Evolutionary conservation across 2,113 vertebrate genomes (phyloP).

Genomic region (Cercocebus atys): DNA sequence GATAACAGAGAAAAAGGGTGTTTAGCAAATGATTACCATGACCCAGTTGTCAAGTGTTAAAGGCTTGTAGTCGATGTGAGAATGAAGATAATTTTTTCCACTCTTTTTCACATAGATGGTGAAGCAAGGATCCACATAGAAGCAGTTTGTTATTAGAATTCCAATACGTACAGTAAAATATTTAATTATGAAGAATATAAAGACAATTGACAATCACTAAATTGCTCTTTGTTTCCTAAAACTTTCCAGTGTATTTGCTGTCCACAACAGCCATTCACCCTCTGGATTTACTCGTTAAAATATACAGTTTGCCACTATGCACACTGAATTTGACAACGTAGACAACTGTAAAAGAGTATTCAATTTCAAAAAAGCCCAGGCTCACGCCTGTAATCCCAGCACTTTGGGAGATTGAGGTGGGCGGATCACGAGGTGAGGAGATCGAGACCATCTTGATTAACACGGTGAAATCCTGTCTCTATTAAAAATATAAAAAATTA

Average conservation of each 20-base stretch:
- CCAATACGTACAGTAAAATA: neutral
- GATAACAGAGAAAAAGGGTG: neutral
- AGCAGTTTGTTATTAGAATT: neutral
- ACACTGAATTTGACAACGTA: conserved; percentile 13
- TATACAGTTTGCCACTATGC: neutral
- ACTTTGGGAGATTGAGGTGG: too few species aligned
- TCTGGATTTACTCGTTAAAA: conserved; percentile 32
- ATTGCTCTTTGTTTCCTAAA: conserved; percentile 21
- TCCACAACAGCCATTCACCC: neutral
- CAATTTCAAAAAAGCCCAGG: neutral
- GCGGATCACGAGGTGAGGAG: too few species aligned
- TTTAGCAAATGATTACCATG: neutral
- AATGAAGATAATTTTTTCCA: neutral
- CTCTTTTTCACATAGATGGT: neutral
- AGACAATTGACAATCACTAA: neutral
- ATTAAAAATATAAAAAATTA: too few species aligned
- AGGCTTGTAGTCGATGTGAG: neutral
- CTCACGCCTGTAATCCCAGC: too few species aligned
- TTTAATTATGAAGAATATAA: neutral
- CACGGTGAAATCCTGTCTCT: too few species aligned
- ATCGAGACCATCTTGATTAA: too few species aligned
- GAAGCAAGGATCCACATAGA: neutral
- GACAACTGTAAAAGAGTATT: conserved; percentile 5
- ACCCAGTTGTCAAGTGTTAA: neutral
- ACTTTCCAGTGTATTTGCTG: neutral